A percentile compares a stretch with the other conserved stretches of the same genome.
Evolutionary conservation across 64 coral and sea anemone genomes (phyloP).

Genomic region (Actinia tenebrosa): DNA sequence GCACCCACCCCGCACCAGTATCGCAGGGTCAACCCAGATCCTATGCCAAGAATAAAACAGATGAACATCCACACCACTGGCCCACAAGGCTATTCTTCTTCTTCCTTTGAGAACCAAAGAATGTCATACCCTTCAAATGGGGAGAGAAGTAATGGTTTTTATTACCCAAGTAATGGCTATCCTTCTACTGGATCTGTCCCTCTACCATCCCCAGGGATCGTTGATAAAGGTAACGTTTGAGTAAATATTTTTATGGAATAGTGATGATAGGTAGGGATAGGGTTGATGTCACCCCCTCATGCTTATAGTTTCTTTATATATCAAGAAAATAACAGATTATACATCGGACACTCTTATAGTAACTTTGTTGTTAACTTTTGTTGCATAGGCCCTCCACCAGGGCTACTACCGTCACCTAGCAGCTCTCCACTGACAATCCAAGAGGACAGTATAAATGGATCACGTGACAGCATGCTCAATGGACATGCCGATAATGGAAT

Average conservation of each 20-base stretch:
- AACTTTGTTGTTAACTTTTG: neutral
- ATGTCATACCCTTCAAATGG: conserved; percentile 26
- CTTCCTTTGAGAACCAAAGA: neutral
- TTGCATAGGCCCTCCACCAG: conserved; percentile 1
- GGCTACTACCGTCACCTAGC: conserved; percentile 44
- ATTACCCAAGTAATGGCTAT: neutral
- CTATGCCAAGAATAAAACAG: conserved; percentile 45
- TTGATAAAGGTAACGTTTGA: neutral
- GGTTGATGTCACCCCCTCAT: too few relatives aligned
- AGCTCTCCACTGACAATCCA: conserved; percentile 56
- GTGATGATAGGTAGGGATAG: too few relatives aligned
- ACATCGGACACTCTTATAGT: too few relatives aligned
- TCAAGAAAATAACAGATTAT: too few relatives aligned
- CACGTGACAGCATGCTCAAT: conserved; percentile 31
- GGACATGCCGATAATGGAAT: conserved; percentile 38
- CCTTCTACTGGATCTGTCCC: neutral
- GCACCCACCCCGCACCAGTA: conserved; percentile 1
- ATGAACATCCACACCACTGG: neutral
- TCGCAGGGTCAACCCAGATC: conserved; percentile 33
- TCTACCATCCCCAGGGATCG: neutral
- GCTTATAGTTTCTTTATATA: too few relatives aligned
- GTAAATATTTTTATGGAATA: too few relatives aligned
- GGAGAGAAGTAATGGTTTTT: neutral
- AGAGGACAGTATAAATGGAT: conserved; percentile 50
- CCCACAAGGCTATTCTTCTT: neutral